These are phyloP conservation scores for Illadopsis cleaveri DNA, from an alignment of 2,113 vertebrate species.

Conservation along the genomic window DNA sequence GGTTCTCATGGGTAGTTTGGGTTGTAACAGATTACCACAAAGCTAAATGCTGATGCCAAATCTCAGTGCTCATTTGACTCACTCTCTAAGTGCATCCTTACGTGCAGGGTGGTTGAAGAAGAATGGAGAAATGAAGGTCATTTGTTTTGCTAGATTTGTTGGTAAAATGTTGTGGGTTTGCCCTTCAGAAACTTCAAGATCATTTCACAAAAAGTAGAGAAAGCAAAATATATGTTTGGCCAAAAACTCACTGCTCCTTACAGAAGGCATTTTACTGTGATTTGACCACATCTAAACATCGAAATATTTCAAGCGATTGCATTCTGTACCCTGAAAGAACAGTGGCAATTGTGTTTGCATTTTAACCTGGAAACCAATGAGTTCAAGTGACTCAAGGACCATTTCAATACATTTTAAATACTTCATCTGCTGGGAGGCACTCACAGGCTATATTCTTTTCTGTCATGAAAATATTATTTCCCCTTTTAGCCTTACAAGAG, in stretches of 20 bases:
- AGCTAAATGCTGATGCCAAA: neutral
- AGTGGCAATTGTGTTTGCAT: neutral
- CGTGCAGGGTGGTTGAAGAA: neutral
- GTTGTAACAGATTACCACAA: neutral
- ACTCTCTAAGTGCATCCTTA: neutral
- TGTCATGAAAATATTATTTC: conserved; percentile 11
- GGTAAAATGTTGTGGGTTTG: neutral
- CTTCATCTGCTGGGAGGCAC: neutral
- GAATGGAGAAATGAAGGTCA: neutral
- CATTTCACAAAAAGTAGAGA: neutral
- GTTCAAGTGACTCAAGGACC: conserved; percentile 13
- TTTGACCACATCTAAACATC: neutral
- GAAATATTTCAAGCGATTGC: neutral
- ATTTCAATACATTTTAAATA: conserved; percentile 26
- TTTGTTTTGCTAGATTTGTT: neutral
- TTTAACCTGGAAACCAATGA: conserved; percentile 10
- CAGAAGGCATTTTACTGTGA: neutral
- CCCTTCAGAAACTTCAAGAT: neutral
- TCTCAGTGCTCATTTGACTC: neutral
- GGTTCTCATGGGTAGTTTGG: neutral
- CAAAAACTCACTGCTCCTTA: neutral
- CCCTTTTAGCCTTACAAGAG: neutral
- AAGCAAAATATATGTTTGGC: neutral
- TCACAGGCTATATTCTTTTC: neutral
- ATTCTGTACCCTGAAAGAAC: conserved; percentile 2